Base-by-base conservation (phyloP, 2,113 vertebrate species). In the Tachysurus fulvidraco region DNA sequence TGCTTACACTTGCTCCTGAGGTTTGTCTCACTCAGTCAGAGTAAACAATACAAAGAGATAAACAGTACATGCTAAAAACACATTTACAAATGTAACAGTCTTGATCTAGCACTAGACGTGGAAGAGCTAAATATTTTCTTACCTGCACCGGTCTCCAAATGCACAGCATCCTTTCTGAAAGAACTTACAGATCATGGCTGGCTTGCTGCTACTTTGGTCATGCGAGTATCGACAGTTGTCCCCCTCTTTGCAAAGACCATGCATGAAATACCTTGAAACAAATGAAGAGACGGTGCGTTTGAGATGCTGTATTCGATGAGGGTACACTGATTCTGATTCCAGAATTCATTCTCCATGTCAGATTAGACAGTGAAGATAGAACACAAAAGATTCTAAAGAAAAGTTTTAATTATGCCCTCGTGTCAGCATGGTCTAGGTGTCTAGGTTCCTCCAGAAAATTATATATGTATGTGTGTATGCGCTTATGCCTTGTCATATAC, bases 231-330 rank as follows among this genome's bases (percentile, higher is more conserved):
- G 97, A 92, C 98, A 99, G 95, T 98, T 98, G 83, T 96, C 96
- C 86, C 98, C 98, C 95, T 99, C 97, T 95, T 98, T 99, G 94
- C 98, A 99, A 91, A 99, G 96, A 30, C 98, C 98, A 89, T 99
- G 98, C 96, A 99, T 97, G 94, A 99, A 99, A 90, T 99, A 99
- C 85, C 98, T 99, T 94, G 86, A 92, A 65, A 92, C 12, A 89
- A 55, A 85, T 77, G 19, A 23, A 52, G 14, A 86, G 14, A 54
- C 1, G 14, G 1, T 0, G 9, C 21, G 62, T 30, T 55, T 21
- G 44, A 71, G 54, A 41, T 25, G 23, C 10, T 71, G 28, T 2
- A 4, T n/a, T 0, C 41, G 14, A 46, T 13, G n/a, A 36, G 36
- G 36, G 36, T 36, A 36, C 36, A 36, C 36, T 36, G 36, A 36